Evolutionary conservation across 2,888 invertebrate species (phyloP), one percentile per base, ranked within the genome.

Genomic region (Eristalis tenax): DNA sequence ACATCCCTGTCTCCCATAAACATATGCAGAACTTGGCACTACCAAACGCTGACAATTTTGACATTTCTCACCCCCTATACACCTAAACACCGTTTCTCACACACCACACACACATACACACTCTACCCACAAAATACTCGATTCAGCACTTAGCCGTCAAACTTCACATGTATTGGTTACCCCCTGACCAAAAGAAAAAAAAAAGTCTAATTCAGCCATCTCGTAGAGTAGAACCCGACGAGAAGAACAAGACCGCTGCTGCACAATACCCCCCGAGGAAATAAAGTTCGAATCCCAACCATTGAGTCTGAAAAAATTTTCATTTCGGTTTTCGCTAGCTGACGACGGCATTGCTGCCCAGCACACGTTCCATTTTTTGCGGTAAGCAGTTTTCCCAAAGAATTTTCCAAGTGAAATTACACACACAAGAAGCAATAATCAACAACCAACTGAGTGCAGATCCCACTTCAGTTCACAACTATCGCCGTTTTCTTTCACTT

Each of bases 131-230:
- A 18, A 18, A n/a, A 18, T 73, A 78, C 88, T 40, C 82, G 88
- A 88, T 89, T 84, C 75, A 63, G 73, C 90, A 88, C 82, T 89
- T 90, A 91, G 81, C 59, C 88, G 76, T 81, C 81, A 83, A 82
- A 71, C 50, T 66, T 69, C 50, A 1, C 61, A 71, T 82, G 88
- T 88, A 87, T 87, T 88, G 88, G 90, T 89, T 88, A 81, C 79
- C 89, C 87, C 83, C 50, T 50, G 50, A 50, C 50, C 66, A 88
- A 81, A 89, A 83, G 26, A 84, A 66, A 84, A 66, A 88, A 85
- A 83, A 50, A 69, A 64, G 32, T 40, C 59, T 8, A 64, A 82
- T 82, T 82, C 82, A 82, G 82, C 82, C 43, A 71, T 70, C 70
- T 65, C 68, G 63, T 63, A 56, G 81, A 81, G 63, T 63, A 56